A percentile compares a stretch with the other conserved stretches of the same genome.
These are phyloP conservation scores for Synergus laeviventris DNA, from an alignment of 2,888 invertebrate species.

Conservation along the genomic window DNA sequence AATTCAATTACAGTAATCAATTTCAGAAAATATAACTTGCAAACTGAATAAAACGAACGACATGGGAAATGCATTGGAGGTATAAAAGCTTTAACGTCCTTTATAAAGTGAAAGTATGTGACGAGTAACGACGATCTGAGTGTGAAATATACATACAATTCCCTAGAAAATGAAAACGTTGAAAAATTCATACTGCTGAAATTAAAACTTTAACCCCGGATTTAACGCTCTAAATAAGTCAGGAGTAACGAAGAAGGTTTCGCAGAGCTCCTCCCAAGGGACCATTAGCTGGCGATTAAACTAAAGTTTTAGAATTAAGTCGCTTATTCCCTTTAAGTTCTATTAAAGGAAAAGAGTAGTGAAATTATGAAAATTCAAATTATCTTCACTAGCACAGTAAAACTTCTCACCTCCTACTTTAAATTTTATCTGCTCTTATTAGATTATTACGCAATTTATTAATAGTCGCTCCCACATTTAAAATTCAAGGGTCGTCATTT, in stretches of 20 bases:
- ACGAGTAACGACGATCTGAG: neutral
- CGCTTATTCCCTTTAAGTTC: slow-evolving; percentile 29
- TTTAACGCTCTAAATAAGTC: slow-evolving; percentile 24
- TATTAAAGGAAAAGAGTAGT: slow-evolving; percentile 7
- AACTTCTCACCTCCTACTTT: neutral
- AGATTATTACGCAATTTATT: neutral
- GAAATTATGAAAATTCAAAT: slow-evolving; percentile 22
- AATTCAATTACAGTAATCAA: slow-evolving; percentile 39
- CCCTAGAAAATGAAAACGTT: neutral
- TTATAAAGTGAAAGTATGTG: neutral
- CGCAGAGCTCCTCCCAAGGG: neutral
- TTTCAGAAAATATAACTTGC: slow-evolving; percentile 19
- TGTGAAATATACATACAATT: neutral
- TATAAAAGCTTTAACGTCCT: neutral
- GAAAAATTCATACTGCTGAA: neutral
- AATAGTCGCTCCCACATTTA: too few relatives aligned
- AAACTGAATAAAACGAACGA: slow-evolving; percentile 14
- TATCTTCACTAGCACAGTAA: slow-evolving; percentile 15
- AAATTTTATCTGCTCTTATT: neutral
- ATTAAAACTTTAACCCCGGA: neutral
- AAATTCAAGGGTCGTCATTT: too few relatives aligned
- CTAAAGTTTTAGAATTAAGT: slow-evolving; percentile 21
- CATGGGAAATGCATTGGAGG: neutral
- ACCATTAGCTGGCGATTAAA: slow-evolving; percentile 34
- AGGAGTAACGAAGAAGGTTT: neutral